A percentile compares a stretch with the other conserved stretches of the same genome.
Conservation (phyloP, 2,797 vertebrate genomes). For the Paguma larvata region DNA sequence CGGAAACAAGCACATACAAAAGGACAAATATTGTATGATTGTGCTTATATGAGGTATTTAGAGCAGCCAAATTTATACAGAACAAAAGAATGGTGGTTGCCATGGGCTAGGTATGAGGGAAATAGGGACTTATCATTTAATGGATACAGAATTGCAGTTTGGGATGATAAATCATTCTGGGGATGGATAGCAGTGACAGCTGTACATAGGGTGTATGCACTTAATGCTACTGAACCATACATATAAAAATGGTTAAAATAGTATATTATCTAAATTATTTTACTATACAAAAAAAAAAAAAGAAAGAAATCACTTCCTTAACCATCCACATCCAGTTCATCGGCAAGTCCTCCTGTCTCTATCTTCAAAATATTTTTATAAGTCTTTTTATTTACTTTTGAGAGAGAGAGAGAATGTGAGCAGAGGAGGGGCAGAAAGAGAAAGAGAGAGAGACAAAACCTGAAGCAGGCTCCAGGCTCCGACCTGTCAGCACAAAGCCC, state of each 20-base stretch:
- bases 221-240: not conserved
- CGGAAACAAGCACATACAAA: slow-evolving; percentile 53
- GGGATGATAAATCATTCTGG: not conserved
- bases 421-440: no score
- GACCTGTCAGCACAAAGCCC: no score
- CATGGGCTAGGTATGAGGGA: not conserved
- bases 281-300: not conserved
- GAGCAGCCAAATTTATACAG: not conserved
- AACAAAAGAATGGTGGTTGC: not conserved
- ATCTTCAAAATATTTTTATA: slow-evolving; percentile 36
- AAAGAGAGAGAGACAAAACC: no score
- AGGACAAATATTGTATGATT: not conserved
- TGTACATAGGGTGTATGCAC: not conserved
- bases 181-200: not conserved
- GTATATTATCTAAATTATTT: not conserved
- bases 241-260: slow-evolving; percentile 21
- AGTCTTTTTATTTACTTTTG: no score
- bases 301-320: not conserved
- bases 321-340: not conserved
- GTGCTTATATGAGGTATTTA: not conserved
- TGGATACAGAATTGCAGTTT: not conserved
- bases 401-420: no score
- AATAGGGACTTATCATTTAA: not conserved
- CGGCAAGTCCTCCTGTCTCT: not conserved
- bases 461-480: no score